phyloP scores from a whole-genome alignment of 64 coral and sea anemone species.

The Acropora tenuis region DNA sequence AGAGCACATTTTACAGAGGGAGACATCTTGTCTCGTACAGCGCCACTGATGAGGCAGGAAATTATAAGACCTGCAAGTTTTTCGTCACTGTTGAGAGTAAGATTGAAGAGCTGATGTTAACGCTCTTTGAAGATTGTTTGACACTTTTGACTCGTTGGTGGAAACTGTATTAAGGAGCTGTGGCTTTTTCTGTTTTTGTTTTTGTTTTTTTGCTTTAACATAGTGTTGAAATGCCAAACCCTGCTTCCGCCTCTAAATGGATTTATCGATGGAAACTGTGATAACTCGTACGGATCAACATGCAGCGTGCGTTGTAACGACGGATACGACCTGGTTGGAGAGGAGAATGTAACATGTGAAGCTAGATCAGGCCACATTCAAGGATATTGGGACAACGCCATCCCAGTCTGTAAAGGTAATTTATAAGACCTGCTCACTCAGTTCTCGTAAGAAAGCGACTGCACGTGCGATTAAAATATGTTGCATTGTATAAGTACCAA shows the following conservation, averaged over 20 bases:
- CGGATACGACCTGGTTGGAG: slow-evolving; percentile 67
- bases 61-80: slow-evolving; percentile 56
- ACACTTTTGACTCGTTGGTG: neutral
- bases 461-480: neutral
- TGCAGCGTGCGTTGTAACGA: slow-evolving; percentile 60
- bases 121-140: neutral
- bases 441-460: slow-evolving; percentile 8
- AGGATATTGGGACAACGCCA: slow-evolving; percentile 56
- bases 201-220: too few species aligned
- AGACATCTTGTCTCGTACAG: slow-evolving; percentile 34
- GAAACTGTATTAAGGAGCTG: neutral
- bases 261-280: slow-evolving; percentile 49
- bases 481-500: neutral
- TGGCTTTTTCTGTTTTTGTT: neutral
- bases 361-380: slow-evolving; percentile 45
- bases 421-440: neutral
- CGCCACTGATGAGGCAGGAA: slow-evolving; percentile 71
- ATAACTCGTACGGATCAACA: slow-evolving; percentile 51
- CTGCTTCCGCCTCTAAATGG: slow-evolving; percentile 55
- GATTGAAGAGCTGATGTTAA: neutral
- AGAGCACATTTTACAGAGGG: slow-evolving; percentile 31
- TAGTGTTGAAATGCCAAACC: slow-evolving; percentile 52
- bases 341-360: slow-evolving; percentile 31
- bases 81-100: slow-evolving; percentile 65
- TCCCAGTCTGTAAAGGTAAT: slow-evolving; percentile 61